Percentiles rank a stretch among this genome's conserved stretches.
Conservation (phyloP, 2,113 vertebrate species). For the Kryptolebias marmoratus region DNA sequence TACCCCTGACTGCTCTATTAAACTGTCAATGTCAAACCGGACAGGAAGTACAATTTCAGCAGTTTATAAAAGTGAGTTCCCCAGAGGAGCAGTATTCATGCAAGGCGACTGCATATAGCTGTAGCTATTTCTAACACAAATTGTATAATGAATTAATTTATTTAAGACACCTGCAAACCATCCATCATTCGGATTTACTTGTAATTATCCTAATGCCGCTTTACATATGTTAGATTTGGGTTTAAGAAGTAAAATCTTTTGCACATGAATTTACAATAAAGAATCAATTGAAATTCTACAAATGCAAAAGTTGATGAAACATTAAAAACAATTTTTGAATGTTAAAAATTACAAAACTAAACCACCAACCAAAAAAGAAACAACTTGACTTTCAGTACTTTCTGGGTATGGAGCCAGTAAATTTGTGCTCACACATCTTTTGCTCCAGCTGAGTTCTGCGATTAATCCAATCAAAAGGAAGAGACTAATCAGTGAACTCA, state of each 20-base stretch:
- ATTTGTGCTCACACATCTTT: not conserved
- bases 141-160: slow-evolving; percentile 23
- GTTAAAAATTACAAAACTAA: not conserved
- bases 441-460: not conserved
- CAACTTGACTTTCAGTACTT: slow-evolving; percentile 1
- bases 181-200: slow-evolving; percentile 21
- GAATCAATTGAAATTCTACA: not conserved
- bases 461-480: slow-evolving; percentile 18
- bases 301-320: not conserved
- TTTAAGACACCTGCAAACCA: slow-evolving; percentile 34
- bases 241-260: slow-evolving; percentile 10
- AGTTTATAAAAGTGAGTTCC: not conserved
- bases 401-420: not conserved
- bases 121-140: slow-evolving; percentile 31
- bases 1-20: slow-evolving; percentile 10
- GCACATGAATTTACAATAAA: not conserved
- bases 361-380: not conserved
- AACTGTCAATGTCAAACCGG: not conserved
- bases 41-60: slow-evolving; percentile 5
- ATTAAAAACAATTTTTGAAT: not conserved
- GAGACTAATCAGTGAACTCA: slow-evolving; percentile 10
- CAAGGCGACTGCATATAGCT: not conserved
- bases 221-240: slow-evolving; percentile 13
- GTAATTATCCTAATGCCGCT: slow-evolving; percentile 4
- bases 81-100: not conserved